These are phyloP conservation scores for Oedothorax gibbosus DNA, from an alignment of 1,140 invertebrate genomes.

Conservation along the genomic window DNA sequence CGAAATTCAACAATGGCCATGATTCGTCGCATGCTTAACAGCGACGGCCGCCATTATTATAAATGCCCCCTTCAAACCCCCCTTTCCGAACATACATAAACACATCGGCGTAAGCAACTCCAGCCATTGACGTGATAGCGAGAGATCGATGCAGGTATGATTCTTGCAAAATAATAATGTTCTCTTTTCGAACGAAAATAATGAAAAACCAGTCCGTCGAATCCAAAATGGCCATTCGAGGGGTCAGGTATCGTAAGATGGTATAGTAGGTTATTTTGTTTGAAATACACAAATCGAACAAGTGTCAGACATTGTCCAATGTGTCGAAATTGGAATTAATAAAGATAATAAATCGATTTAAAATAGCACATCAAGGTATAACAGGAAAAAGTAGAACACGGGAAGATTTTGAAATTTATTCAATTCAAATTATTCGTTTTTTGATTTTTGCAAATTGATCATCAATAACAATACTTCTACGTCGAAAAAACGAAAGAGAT, in stretches of 20 bases:
- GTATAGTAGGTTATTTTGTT: not conserved
- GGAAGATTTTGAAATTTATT: too few relatives aligned
- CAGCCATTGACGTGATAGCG: constrained; percentile 25
- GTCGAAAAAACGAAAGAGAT: too few relatives aligned
- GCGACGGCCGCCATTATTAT: constrained; percentile 51
- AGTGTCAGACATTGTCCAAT: too few relatives aligned
- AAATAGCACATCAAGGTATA: too few relatives aligned
- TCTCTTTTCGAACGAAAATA: not conserved
- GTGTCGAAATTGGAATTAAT: too few relatives aligned
- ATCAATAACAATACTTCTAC: too few relatives aligned
- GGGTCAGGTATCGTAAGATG: not conserved
- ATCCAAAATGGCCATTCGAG: constrained; percentile 13
- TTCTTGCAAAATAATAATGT: constrained; percentile 26
- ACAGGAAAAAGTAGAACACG: too few relatives aligned
- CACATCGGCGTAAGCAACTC: constrained; percentile 28
- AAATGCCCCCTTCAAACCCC: constrained; percentile 26
- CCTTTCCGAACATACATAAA: constrained; percentile 46
- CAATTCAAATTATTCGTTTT: too few relatives aligned
- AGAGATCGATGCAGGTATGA: constrained; percentile 53
- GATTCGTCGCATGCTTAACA: constrained; percentile 45
- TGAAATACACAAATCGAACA: too few relatives aligned
- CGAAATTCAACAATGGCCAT: constrained; percentile 59
- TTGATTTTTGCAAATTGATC: too few relatives aligned
- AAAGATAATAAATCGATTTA: too few relatives aligned
- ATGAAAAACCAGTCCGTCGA: constrained; percentile 29